Percentiles rank a stretch among this genome's conserved stretches.
Evolutionary conservation across 2,113 vertebrate genomes (phyloP).

Genomic region (Nothocercus nigrocapillus): DNA sequence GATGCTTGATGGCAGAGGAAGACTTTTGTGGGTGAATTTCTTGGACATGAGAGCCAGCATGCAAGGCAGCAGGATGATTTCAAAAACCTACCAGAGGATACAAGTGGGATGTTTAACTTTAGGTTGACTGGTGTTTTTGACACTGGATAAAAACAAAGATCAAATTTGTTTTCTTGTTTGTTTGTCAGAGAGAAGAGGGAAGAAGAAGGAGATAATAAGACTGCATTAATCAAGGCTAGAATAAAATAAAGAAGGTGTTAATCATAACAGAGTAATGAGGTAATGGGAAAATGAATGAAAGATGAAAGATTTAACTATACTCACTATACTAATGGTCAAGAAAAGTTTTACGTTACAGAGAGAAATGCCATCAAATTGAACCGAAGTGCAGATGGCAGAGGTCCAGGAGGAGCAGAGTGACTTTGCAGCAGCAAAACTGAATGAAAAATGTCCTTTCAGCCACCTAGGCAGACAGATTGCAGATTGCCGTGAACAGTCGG

Average conservation of each 20-base stretch:
- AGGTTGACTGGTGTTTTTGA: background rate
- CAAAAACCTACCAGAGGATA: background rate
- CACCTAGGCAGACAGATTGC: no score
- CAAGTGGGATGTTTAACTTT: background rate
- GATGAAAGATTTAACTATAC: no score
- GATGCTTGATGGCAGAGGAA: background rate
- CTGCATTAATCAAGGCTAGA: background rate
- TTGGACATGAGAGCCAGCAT: background rate
- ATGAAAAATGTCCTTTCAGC: background rate
- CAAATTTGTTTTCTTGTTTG: background rate
- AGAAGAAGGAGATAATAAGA: background rate
- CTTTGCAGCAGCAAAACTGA: no score
- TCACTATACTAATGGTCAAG: no score
- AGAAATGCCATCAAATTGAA: no score
- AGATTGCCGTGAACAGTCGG: no score
- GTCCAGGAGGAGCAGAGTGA: no score
- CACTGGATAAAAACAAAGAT: background rate
- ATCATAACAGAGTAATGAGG: background rate
- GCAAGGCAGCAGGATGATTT: background rate
- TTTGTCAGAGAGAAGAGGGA: background rate
- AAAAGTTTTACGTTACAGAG: no score
- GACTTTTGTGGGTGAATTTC: background rate
- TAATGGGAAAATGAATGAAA: background rate
- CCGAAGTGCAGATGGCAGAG: no score
- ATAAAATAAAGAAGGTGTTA: background rate